Percentiles rank a stretch among this genome's conserved stretches.
Conservation (phyloP, 2,797 vertebrate species). For the Macropus fuliginosus region DNA sequence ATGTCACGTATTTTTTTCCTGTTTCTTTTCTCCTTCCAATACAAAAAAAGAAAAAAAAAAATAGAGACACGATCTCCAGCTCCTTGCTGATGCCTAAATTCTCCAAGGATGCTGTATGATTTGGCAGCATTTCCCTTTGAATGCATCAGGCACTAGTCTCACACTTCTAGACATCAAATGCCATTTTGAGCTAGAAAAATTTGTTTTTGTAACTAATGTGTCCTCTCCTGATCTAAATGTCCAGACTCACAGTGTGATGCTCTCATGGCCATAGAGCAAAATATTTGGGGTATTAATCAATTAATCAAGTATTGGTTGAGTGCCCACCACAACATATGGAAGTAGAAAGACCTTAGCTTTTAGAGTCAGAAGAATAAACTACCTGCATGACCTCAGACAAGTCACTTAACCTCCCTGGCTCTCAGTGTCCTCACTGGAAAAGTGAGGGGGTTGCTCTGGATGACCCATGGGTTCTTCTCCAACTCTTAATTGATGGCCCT, state of each 20-base stretch:
- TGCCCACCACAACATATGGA: not conserved
- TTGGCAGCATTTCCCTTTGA: not conserved
- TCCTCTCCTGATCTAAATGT: not conserved
- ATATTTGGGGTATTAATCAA: not conserved
- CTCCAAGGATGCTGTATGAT: not conserved
- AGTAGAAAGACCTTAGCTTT: not conserved
- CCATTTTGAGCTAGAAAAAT: not conserved
- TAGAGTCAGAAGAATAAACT: not conserved
- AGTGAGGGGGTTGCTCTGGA: not conserved
- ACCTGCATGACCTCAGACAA: constrained; percentile 3
- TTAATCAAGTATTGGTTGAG: not conserved
- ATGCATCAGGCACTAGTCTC: not conserved
- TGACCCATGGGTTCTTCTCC: not conserved
- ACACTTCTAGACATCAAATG: not conserved
- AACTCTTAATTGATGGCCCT: not conserved
- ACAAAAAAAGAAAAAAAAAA: not conserved
- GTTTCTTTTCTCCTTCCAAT: not conserved
- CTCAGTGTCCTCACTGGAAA: not conserved
- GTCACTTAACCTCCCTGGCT: not conserved
- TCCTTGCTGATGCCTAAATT: not conserved
- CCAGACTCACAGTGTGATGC: not conserved
- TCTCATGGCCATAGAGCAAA: not conserved
- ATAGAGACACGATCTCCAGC: not conserved
- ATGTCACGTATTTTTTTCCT: not conserved
- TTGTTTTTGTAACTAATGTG: not conserved